These are phyloP conservation scores for Pogoniulus pusillus DNA, from an alignment of 2,797 vertebrate genomes.

Conservation along the genomic window DNA sequence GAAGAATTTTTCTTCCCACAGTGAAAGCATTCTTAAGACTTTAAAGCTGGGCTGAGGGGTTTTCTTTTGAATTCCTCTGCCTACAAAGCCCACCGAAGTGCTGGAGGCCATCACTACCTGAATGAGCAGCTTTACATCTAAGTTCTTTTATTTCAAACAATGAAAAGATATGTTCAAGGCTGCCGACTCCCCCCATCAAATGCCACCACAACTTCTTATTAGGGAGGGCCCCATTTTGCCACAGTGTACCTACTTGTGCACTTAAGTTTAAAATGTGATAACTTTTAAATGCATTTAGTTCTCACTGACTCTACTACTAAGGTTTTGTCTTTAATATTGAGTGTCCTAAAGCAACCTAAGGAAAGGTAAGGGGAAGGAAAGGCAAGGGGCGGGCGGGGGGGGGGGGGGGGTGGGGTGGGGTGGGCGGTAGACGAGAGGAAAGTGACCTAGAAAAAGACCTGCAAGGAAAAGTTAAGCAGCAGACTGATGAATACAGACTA, in stretches of 20 bases:
- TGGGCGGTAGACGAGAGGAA: not conserved
- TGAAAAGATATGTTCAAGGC: slow-evolving; percentile 53
- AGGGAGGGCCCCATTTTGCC: not conserved
- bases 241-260: slow-evolving; percentile 2
- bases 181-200: slow-evolving; percentile 11
- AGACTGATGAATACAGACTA: not conserved
- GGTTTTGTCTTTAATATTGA: not conserved
- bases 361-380: not conserved
- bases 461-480: not conserved
- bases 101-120: slow-evolving; percentile 25
- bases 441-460: not conserved
- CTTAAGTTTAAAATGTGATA: slow-evolving; percentile 49
- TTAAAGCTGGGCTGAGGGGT: slow-evolving; percentile 39
- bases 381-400: too few relatives aligned
- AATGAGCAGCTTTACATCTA: slow-evolving; percentile 22
- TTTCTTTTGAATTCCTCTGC: slow-evolving; percentile 53
- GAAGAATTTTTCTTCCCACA: slow-evolving; percentile 57
- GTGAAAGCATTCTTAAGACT: slow-evolving; percentile 55
- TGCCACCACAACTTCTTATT: slow-evolving; percentile 3
- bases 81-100: not conserved
- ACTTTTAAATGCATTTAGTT: slow-evolving; percentile 31
- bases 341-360: not conserved
- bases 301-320: not conserved
- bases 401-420: too few relatives aligned
- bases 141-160: slow-evolving; percentile 23